Evolutionary conservation across 1,140 invertebrate genomes (phyloP).

Genomic region (Hesperophylax magnus): DNA sequence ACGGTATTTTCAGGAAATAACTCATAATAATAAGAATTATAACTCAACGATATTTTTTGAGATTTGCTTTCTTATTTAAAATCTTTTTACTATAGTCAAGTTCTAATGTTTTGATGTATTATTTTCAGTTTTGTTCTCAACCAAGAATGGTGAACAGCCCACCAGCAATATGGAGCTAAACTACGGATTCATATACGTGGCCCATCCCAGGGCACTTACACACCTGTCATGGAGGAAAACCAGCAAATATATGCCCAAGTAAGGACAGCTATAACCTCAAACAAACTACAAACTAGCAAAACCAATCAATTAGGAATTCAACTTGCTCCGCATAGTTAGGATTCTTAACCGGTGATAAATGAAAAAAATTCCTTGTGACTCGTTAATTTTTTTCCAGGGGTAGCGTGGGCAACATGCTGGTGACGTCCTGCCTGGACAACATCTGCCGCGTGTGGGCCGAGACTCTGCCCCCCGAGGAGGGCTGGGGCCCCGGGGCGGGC

Average conservation of each 20-base stretch:
- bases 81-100: no score
- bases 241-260: conserved; percentile 99
- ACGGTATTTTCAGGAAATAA: no score
- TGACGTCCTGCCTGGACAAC: conserved; percentile 98
- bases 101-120: not conserved
- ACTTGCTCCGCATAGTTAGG: no score
- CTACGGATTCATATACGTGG: conserved; percentile 96
- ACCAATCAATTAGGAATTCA: no score
- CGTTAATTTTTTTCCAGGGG: conserved; percentile 74
- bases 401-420: conserved; percentile 96
- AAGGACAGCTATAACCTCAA: conserved; percentile 60
- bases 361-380: no score
- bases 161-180: conserved; percentile 75
- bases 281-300: no score
- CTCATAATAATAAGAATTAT: no score
- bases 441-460: conserved; percentile 99
- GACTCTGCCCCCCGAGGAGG: conserved; percentile 96
- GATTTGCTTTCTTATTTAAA: no score
- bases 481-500: conserved; percentile 64
- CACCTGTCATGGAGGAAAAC: conserved; percentile 98
- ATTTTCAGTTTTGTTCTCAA: conserved; percentile 75
- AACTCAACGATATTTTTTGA: no score
- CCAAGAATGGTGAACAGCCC: conserved; percentile 72
- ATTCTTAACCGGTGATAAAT: no score
- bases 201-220: conserved; percentile 95